These are phyloP conservation scores for Buphagus erythrorhynchus DNA, from an alignment of 2,797 vertebrate genomes.

Conservation along the genomic window DNA sequence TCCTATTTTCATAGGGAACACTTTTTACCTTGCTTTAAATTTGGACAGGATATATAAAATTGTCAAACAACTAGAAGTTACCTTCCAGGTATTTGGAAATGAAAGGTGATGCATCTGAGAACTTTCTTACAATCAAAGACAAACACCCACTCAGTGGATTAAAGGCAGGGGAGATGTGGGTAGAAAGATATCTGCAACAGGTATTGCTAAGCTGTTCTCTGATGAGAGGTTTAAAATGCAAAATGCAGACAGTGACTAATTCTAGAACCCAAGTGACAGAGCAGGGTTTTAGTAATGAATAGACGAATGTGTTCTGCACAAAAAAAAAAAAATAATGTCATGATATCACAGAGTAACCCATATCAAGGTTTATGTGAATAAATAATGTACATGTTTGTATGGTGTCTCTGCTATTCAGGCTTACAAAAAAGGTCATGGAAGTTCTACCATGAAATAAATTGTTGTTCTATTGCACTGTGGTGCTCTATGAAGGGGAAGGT, in stretches of 20 bases:
- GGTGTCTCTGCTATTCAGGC: background rate
- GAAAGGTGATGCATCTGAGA: slow-evolving; percentile 4
- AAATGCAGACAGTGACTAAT: background rate
- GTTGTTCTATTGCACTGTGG: background rate
- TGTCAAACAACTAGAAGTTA: background rate
- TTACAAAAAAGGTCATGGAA: background rate
- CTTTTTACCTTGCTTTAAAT: background rate
- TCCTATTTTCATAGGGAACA: background rate
- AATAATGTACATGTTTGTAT: background rate
- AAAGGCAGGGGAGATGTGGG: background rate
- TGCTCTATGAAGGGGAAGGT: background rate
- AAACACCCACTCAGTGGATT: slow-evolving; percentile 17
- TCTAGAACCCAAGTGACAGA: background rate
- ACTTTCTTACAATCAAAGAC: slow-evolving; percentile 16
- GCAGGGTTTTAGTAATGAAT: background rate
- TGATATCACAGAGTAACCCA: background rate
- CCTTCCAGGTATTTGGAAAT: slow-evolving; percentile 22
- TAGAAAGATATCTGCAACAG: background rate
- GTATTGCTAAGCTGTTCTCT: background rate
- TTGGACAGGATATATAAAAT: background rate
- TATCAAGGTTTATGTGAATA: background rate
- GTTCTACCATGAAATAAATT: background rate
- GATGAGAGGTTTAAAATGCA: background rate
- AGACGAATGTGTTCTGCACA: background rate
- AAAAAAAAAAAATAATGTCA: background rate